phyloP scores from a whole-genome alignment of 2,113 vertebrate species.

The Triplophysa tibetana region DNA sequence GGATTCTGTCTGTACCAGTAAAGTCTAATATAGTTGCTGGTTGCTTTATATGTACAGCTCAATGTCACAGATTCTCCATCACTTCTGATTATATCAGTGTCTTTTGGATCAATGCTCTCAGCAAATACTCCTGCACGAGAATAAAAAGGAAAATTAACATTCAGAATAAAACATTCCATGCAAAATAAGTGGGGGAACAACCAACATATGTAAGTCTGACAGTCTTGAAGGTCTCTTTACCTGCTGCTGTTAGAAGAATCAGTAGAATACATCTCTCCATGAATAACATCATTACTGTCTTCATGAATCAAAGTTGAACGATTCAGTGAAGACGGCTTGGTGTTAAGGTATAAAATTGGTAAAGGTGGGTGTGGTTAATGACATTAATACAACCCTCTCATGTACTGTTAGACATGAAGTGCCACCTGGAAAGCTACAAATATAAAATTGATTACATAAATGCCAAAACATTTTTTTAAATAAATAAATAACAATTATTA shows the following conservation, averaged over 20 bases:
- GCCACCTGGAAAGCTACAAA: not conserved
- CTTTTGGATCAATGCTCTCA: constrained; percentile 21
- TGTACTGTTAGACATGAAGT: not conserved
- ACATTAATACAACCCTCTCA: not conserved
- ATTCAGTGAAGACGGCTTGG: too few species aligned
- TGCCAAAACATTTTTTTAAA: too few species aligned
- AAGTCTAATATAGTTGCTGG: too few species aligned
- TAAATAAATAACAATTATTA: too few species aligned
- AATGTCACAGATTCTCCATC: too few species aligned
- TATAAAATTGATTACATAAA: too few species aligned
- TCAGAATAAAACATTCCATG: not conserved
- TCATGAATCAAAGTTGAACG: too few species aligned
- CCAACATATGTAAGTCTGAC: not conserved
- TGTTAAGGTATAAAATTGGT: not conserved
- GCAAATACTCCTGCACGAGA: not conserved
- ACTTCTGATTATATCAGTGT: not conserved
- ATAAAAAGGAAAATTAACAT: not conserved
- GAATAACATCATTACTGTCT: not conserved
- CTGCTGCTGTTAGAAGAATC: not conserved
- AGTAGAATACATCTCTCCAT: not conserved
- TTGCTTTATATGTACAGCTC: too few species aligned
- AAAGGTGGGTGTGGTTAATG: not conserved
- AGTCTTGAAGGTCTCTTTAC: not conserved
- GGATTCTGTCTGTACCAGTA: too few species aligned
- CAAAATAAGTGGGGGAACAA: too few species aligned